phyloP scores from a whole-genome alignment of 1,140 invertebrate species.

The Diorhabda elongata region DNA sequence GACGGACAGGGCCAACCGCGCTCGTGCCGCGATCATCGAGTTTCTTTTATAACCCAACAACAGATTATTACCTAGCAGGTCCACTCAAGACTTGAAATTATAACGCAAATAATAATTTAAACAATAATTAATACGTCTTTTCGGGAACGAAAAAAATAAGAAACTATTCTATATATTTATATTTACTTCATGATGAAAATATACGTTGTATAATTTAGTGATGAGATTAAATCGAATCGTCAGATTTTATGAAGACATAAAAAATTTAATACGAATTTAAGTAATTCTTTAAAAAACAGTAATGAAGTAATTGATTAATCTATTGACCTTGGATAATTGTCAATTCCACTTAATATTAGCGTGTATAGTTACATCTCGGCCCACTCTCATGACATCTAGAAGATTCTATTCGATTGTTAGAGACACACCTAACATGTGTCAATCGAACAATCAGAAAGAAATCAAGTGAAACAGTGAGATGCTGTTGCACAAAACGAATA shows the following conservation, averaged over 20 bases:
- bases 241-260: neutral
- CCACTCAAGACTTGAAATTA: neutral
- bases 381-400: too few relatives aligned
- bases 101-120: too few relatives aligned
- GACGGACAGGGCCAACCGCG: slow-evolving; percentile 1
- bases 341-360: neutral
- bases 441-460: neutral
- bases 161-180: too few relatives aligned
- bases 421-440: slow-evolving; percentile 11
- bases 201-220: neutral
- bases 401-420: neutral
- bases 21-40: neutral
- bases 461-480: neutral
- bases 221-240: neutral
- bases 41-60: neutral
- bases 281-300: too few relatives aligned
- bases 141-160: too few relatives aligned
- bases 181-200: too few relatives aligned
- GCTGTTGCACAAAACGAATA: neutral
- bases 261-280: neutral
- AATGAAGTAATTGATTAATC: too few relatives aligned
- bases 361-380: neutral
- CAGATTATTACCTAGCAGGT: neutral
- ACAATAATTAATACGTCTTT: too few relatives aligned
- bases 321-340: too few relatives aligned